phyloP scores from a whole-genome alignment of 2,113 vertebrate genomes.

The Cololabis saira region DNA sequence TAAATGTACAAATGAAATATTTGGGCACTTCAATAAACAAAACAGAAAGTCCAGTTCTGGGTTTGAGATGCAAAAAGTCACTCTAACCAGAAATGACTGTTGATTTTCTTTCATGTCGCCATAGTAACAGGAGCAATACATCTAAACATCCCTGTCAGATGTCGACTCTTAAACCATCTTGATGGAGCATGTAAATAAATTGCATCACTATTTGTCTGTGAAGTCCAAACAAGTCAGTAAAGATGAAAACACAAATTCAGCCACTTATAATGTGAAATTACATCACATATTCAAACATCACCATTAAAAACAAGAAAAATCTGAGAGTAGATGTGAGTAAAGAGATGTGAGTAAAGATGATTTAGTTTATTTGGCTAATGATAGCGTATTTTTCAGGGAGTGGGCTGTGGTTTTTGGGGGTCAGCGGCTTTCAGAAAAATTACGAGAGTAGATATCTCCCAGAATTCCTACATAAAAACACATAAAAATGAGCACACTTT shows the following conservation, averaged over 20 bases:
- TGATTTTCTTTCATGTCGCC: not conserved
- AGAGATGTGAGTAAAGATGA: not conserved
- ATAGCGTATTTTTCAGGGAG: not conserved
- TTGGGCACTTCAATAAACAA: no score
- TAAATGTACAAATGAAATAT: no score
- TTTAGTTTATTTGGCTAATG: slow-evolving; percentile 4
- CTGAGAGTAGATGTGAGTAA: not conserved
- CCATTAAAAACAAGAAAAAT: no score
- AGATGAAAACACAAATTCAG: not conserved
- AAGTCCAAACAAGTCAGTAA: slow-evolving; percentile 5
- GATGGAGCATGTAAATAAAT: not conserved
- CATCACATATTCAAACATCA: not conserved
- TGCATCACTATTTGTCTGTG: not conserved
- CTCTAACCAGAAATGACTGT: not conserved
- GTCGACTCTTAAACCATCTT: not conserved
- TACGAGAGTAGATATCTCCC: not conserved
- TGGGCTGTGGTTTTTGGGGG: not conserved
- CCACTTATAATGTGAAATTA: not conserved
- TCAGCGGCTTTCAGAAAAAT: not conserved
- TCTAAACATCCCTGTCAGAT: not conserved
- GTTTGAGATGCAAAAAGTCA: not conserved
- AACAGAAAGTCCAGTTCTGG: not conserved
- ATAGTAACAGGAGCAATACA: slow-evolving; percentile 1
- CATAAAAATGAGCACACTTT: not conserved
- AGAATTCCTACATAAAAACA: slow-evolving; percentile 1